Conservation (phyloP, 2,113 vertebrate genomes). For the Elephas maximus region DNA sequence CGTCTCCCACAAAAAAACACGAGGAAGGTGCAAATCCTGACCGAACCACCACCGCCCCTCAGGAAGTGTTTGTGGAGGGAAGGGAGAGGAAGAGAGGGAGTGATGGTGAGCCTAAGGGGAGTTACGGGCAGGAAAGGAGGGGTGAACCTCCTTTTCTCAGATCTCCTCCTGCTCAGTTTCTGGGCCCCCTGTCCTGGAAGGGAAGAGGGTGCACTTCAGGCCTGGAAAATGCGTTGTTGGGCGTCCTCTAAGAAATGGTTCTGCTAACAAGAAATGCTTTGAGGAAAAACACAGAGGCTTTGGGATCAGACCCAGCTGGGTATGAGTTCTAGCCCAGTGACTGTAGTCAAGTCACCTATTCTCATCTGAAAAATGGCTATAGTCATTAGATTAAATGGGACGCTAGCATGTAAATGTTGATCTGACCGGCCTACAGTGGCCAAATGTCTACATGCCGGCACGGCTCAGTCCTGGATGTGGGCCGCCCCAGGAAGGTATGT, state of each 20-base stretch:
- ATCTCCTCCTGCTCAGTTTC: not conserved
- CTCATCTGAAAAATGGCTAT: not conserved
- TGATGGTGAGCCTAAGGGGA: not conserved
- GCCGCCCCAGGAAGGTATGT: accelerated
- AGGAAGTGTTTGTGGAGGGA: not conserved
- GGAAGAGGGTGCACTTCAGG: not conserved
- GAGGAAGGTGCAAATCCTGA: not conserved
- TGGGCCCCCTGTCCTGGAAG: not conserved
- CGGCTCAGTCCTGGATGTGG: not conserved
- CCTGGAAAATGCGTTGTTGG: not conserved
- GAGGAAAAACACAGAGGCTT: not conserved
- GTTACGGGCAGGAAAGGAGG: not conserved
- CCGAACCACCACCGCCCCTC: not conserved
- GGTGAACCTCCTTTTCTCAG: not conserved
- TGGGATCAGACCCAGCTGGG: not conserved
- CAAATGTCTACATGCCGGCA: not conserved
- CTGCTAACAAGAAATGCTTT: not conserved
- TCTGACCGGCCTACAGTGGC: not conserved
- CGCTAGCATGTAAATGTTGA: not conserved
- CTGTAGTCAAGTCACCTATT: not conserved
- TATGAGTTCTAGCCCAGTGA: not conserved
- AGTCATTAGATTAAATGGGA: not conserved
- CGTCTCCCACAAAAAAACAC: not conserved
- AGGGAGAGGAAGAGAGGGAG: not conserved
- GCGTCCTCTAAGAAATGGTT: not conserved